Evolutionary conservation across 1,140 invertebrate genomes (phyloP), one percentile per base, ranked within the genome.

Genomic region (Lordiphosa collinella): DNA sequence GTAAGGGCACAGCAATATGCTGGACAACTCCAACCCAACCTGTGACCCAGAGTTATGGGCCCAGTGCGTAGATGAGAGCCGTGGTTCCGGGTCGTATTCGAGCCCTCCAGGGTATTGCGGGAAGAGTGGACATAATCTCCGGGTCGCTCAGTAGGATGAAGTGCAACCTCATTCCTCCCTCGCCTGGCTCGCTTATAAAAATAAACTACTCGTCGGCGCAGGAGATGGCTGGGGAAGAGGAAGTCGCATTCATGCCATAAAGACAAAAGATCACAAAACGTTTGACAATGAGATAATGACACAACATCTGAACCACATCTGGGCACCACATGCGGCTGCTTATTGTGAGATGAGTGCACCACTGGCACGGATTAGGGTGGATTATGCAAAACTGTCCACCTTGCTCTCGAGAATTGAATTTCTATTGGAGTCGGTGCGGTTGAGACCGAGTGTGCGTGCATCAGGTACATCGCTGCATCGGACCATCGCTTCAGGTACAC

Each of bases 261-360:
- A 60, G 14, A 65, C 65, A 70, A 70, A 70, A 44, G 44, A 62
- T 37, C 41, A 44, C 7, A 36, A 41, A 34, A 53, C 58, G 54
- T 64, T 79, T 73, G 63, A 58, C 57, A 72, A 55, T 62, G 57
- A 49, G 47, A 64, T 58, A 71, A 58, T 61, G 49, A 55, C 57
- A 47, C 10, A 57, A 47, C 74, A 79, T 78, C 63, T 78, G 74
- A 79, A 22, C 3, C 63, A 68, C 74, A 79, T 79, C 55, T 78
- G 73, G 38, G 8, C 34, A 36, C 22, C 73, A 78, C 37, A 59
- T 78, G 73, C n/a, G 48, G 16, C 48, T 37, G 29, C 35, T 29
- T 32, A 51, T 9, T 34, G 46, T 16, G 46, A 22, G 22, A 22
- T 22, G 18, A 11, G 11, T 18, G 40, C 11, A 11, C 22, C 36